Percentiles rank a stretch among this genome's conserved stretches.
These are phyloP conservation scores for Hydrotaea diabolus DNA, from an alignment of 2,888 invertebrate species.

Conservation along the genomic window DNA sequence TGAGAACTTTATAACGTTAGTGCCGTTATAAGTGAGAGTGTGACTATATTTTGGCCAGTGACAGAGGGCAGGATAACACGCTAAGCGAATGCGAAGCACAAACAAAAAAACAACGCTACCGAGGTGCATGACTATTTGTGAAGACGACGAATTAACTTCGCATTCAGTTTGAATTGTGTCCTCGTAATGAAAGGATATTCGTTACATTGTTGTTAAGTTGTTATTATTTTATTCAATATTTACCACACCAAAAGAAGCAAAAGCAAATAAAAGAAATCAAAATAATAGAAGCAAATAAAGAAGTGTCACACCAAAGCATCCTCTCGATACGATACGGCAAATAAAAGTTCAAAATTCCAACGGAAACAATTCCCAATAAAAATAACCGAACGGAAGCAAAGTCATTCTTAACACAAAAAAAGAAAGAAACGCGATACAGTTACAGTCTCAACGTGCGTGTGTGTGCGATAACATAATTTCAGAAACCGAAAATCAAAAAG, in stretches of 20 bases:
- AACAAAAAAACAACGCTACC: constrained; percentile 59
- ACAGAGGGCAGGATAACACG: constrained; percentile 22
- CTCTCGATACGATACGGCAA: constrained; percentile 63
- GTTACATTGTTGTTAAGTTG: constrained; percentile 81
- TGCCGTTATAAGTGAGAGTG: background rate
- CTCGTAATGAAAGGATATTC: constrained; percentile 81
- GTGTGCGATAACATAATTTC: background rate
- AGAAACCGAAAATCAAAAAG: constrained; percentile 39
- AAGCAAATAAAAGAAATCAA: constrained; percentile 50
- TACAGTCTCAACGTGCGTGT: background rate
- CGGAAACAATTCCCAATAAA: constrained; percentile 13
- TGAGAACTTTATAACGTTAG: background rate
- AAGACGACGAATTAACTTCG: constrained; percentile 78
- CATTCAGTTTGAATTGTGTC: constrained; percentile 81
- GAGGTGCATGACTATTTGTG: constrained; percentile 78
- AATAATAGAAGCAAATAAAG: constrained; percentile 60
- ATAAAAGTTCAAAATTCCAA: constrained; percentile 32
- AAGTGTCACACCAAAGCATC: constrained; percentile 64
- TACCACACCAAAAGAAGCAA: constrained; percentile 70
- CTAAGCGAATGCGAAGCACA: constrained; percentile 53
- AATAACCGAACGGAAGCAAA: background rate
- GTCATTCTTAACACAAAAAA: no score
- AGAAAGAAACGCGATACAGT: constrained; percentile 6
- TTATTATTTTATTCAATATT: constrained; percentile 79
- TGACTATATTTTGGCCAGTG: background rate